Evolutionary conservation across 2,888 invertebrate genomes (phyloP).

Genomic region (Rotaria macrura): DNA sequence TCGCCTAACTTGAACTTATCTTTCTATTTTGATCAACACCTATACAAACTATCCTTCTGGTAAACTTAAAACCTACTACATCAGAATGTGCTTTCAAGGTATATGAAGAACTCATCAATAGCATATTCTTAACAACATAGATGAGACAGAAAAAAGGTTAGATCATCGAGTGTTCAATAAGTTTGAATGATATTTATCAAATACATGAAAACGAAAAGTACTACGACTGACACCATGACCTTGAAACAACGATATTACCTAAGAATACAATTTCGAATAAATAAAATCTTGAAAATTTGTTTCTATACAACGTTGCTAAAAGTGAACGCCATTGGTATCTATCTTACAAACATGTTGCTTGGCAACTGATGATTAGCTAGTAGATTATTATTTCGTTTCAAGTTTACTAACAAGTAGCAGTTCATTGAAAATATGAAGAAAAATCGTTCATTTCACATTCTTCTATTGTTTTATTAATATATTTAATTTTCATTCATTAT

Average conservation of each 20-base stretch:
- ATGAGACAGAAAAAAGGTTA: too few relatives aligned
- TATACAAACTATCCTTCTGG: too few relatives aligned
- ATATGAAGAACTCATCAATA: too few relatives aligned
- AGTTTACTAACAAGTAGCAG: neutral
- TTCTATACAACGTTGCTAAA: slow-evolving; percentile 3
- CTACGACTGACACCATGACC: neutral
- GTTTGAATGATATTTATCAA: too few relatives aligned
- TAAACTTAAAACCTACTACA: too few relatives aligned
- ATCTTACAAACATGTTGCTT: neutral
- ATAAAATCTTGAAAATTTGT: neutral
- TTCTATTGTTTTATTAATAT: neutral
- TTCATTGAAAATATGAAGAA: neutral
- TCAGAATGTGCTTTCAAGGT: too few relatives aligned
- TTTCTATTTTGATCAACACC: too few relatives aligned
- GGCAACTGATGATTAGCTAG: neutral
- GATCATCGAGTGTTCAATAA: too few relatives aligned
- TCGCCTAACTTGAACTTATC: too few relatives aligned
- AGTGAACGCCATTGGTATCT: neutral
- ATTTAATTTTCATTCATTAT: neutral
- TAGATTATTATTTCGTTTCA: neutral
- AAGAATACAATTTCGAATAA: neutral
- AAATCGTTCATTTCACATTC: neutral
- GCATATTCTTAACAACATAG: too few relatives aligned
- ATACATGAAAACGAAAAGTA: neutral
- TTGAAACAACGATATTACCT: neutral